A percentile compares a stretch with the other conserved stretches of the same genome.
phyloP scores from a whole-genome alignment of 2,113 vertebrate species.

The Hepsetus odoe region DNA sequence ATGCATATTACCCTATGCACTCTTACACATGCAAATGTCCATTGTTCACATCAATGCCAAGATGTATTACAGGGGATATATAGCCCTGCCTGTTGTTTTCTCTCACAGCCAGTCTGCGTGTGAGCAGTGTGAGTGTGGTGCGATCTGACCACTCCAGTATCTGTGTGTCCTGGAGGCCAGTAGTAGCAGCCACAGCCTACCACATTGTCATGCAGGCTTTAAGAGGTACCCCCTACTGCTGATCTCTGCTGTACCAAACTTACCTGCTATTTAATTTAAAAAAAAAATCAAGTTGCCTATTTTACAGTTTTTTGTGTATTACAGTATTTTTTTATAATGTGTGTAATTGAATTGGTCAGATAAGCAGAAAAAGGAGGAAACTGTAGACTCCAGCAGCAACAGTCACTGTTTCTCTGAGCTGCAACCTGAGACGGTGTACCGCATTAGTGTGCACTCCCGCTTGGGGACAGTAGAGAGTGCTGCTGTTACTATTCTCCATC shows the following conservation, averaged over 20 bases:
- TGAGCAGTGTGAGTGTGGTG: constrained; percentile 76
- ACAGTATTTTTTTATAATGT: background rate
- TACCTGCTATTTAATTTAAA: background rate
- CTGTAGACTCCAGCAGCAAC: constrained; percentile 65
- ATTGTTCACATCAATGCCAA: too few relatives aligned
- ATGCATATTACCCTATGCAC: background rate
- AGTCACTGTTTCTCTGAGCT: constrained; percentile 76
- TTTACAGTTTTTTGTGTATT: background rate
- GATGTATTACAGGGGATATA: background rate
- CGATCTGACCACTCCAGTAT: constrained; percentile 76
- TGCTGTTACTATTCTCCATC: constrained; percentile 79
- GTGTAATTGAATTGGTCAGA: constrained; percentile 58
- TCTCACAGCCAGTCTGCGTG: constrained; percentile 71
- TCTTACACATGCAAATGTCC: background rate
- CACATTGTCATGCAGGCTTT: constrained; percentile 73
- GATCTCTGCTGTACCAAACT: background rate
- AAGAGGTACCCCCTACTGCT: constrained; percentile 54
- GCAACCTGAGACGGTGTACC: constrained; percentile 72
- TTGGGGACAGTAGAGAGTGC: constrained; percentile 73
- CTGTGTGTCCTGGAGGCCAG: constrained; percentile 77
- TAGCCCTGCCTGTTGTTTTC: constrained; percentile 9
- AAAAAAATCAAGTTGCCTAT: background rate
- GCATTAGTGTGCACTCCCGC: constrained; percentile 75
- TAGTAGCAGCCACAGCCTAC: constrained; percentile 70
- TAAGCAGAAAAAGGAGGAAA: constrained; percentile 66